A percentile compares a stretch with the other conserved stretches of the same genome.
These are phyloP conservation scores for Heliconius erato DNA, from an alignment of 2,888 invertebrate genomes.

Conservation along the genomic window DNA sequence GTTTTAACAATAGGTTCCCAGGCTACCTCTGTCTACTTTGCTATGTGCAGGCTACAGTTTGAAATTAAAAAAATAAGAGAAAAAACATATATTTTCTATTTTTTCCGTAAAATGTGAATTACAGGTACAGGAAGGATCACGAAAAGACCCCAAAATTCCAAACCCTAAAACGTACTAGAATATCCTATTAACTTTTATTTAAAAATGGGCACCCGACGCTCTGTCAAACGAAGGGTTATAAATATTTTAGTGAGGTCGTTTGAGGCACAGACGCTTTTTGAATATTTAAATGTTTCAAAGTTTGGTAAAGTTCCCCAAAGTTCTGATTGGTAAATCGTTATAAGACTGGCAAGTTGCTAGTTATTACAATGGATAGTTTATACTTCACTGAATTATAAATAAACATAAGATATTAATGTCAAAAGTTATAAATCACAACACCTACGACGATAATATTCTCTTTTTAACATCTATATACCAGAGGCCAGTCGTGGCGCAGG, in stretches of 20 bases:
- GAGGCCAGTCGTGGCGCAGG: too few species aligned
- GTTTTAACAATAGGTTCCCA: not conserved
- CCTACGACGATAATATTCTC: too few species aligned
- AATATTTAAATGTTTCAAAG: conserved; percentile 77
- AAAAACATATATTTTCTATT: not conserved
- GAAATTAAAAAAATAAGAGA: not conserved
- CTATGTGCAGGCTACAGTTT: not conserved
- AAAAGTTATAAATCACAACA: not conserved
- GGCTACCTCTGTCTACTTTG: too few species aligned
- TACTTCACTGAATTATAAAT: conserved; percentile 2
- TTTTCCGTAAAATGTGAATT: not conserved
- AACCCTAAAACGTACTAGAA: conserved; percentile 50
- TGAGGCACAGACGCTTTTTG: conserved; percentile 64
- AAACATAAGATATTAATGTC: not conserved
- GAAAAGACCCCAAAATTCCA: not conserved
- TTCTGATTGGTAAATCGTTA: conserved; percentile 44
- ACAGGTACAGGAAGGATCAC: not conserved
- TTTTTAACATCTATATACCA: too few species aligned
- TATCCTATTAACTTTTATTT: conserved; percentile 64
- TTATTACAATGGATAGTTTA: conserved; percentile 6
- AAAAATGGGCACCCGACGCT: conserved; percentile 60
- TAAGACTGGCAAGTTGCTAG: conserved; percentile 6
- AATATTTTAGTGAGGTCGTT: conserved; percentile 70
- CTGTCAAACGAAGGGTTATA: conserved; percentile 71
- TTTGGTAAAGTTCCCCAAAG: conserved; percentile 64